These are phyloP conservation scores for Drosophila tropicalis DNA, from an alignment of 1,140 invertebrate species.

Conservation along the genomic window DNA sequence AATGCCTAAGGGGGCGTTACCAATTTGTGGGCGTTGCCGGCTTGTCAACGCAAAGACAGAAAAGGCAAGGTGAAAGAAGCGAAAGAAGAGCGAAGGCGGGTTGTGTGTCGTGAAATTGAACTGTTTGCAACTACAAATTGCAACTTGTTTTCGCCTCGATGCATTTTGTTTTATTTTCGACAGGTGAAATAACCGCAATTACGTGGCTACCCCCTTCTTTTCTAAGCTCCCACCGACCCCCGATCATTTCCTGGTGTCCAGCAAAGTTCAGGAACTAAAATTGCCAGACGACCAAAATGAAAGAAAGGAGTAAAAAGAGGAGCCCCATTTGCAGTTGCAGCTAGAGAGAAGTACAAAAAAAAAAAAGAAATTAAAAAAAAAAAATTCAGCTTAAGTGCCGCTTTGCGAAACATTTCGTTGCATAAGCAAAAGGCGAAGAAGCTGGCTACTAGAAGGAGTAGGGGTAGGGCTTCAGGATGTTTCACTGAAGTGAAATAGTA, in stretches of 20 bases:
- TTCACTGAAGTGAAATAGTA: constrained; percentile 54
- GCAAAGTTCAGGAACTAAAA: constrained; percentile 70
- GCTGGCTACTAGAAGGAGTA: neutral
- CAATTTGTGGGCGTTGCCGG: constrained; percentile 45
- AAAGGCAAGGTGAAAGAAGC: too few species aligned
- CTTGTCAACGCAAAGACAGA: constrained; percentile 59
- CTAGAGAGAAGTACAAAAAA: constrained; percentile 4
- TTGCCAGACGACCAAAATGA: constrained; percentile 44
- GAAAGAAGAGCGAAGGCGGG: neutral
- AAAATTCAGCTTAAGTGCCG: constrained; percentile 76
- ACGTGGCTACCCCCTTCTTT: constrained; percentile 45
- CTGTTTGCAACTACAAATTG: constrained; percentile 80
- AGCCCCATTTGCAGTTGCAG: constrained; percentile 65
- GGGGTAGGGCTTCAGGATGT: constrained; percentile 34
- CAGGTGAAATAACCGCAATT: constrained; percentile 81
- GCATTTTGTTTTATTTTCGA: constrained; percentile 81
- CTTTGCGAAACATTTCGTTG: constrained; percentile 77
- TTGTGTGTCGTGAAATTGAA: constrained; percentile 61
- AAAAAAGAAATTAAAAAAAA: constrained; percentile 2
- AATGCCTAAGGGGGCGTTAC: constrained; percentile 13
- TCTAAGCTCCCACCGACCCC: neutral
- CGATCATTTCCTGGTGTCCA: constrained; percentile 6
- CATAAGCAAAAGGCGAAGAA: constrained; percentile 35
- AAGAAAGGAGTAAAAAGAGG: constrained; percentile 4
- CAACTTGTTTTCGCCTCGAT: constrained; percentile 72